Percentiles rank a stretch among this genome's conserved stretches.
Evolutionary conservation across 2,888 invertebrate species (phyloP).

Genomic region (Galerucella calmariensis): DNA sequence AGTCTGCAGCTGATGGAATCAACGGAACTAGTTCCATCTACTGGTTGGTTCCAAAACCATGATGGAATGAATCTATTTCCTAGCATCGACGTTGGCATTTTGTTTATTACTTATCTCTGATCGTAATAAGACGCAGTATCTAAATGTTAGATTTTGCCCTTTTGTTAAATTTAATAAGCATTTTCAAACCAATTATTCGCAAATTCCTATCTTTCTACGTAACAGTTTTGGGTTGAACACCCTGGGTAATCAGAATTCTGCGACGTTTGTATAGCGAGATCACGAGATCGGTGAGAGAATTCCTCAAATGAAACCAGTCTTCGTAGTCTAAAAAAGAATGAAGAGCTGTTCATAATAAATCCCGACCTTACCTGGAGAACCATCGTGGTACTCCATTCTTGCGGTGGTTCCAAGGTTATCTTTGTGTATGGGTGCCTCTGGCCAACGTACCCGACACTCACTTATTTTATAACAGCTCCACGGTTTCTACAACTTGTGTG

Average conservation of each 20-base stretch:
- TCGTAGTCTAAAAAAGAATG: conserved; percentile 29
- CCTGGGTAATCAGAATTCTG: background rate
- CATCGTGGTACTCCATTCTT: conserved; percentile 58
- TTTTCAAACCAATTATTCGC: background rate
- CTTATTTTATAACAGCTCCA: conserved; percentile 28
- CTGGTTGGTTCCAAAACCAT: no score
- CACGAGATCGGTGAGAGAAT: conserved; percentile 24
- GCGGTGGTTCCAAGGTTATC: conserved; percentile 58
- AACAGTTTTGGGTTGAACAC: background rate
- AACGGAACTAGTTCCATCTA: no score
- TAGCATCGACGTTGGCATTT: no score
- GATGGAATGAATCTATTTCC: no score
- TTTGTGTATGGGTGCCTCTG: conserved; percentile 60
- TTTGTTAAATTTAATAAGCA: background rate
- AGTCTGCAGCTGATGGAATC: no score
- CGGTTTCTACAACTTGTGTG: conserved; percentile 22
- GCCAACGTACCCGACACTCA: conserved; percentile 55
- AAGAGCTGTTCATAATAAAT: conserved; percentile 41
- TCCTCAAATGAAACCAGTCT: conserved; percentile 34
- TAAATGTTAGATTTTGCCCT: no score
- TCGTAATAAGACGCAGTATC: no score
- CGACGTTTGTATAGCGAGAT: conserved; percentile 7
- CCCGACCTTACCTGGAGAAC: conserved; percentile 58
- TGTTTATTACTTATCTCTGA: no score
- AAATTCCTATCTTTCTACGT: background rate